phyloP scores from a whole-genome alignment of 2,888 invertebrate genomes.

The Theretra japonica region DNA sequence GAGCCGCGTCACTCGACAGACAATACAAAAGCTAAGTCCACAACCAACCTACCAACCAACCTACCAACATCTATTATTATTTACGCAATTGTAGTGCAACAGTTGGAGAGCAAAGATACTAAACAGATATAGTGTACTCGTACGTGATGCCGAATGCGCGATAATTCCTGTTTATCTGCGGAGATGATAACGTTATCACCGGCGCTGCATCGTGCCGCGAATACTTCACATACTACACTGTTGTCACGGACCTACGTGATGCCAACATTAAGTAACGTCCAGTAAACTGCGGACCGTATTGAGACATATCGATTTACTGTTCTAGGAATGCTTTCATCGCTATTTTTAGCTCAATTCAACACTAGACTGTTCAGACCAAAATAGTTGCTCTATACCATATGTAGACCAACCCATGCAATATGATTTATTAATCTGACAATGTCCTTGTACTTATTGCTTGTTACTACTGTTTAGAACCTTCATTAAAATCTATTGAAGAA shows the following conservation, averaged over 20 bases:
- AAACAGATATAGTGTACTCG: background rate
- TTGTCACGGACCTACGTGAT: background rate
- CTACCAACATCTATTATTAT: background rate
- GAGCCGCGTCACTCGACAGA: too few relatives aligned
- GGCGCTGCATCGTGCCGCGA: background rate
- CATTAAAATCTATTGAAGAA: too few relatives aligned
- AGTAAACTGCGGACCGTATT: background rate
- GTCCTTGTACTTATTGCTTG: too few relatives aligned
- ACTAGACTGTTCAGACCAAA: background rate
- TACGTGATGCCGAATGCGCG: background rate
- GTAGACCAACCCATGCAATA: too few relatives aligned
- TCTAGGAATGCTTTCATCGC: background rate
- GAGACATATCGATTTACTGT: background rate
- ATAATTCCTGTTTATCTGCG: conserved; percentile 13
- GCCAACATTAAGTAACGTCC: background rate
- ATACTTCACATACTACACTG: background rate
- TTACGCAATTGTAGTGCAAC: background rate
- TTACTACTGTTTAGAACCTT: too few relatives aligned
- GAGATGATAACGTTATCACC: conserved; percentile 8
- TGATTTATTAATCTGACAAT: too few relatives aligned
- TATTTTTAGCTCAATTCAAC: background rate
- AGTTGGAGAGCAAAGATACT: background rate
- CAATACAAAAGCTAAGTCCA: too few relatives aligned
- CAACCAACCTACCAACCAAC: too few relatives aligned
- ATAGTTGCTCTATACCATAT: too few relatives aligned